A percentile compares a stretch with the other conserved stretches of the same genome.
Evolutionary conservation across 2,888 invertebrate genomes (phyloP).

Genomic region (Andricus curvator): DNA sequence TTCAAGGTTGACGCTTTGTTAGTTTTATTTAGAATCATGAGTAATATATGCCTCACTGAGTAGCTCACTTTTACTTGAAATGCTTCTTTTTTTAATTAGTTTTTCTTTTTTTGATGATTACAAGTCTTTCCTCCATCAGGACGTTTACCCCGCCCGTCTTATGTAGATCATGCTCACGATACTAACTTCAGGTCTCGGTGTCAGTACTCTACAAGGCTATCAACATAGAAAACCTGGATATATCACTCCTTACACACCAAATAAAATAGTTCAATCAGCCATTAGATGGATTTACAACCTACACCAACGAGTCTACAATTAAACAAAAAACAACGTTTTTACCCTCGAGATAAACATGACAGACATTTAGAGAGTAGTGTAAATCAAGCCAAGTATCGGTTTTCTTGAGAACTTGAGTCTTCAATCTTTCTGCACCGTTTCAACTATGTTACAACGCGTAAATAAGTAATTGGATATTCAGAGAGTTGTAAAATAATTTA

Average conservation of each 20-base stretch:
- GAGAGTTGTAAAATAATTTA: conserved; percentile 24
- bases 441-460: conserved; percentile 2
- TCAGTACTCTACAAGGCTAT: conserved; percentile 16
- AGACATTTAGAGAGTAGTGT: conserved; percentile 34
- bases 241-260: conserved; percentile 17
- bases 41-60: background rate
- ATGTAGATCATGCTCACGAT: conserved; percentile 14
- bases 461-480: conserved; percentile 41
- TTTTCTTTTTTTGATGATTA: background rate
- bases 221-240: conserved; percentile 30
- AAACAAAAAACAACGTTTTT: conserved; percentile 29
- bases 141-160: conserved; percentile 2
- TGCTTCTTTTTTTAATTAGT: background rate
- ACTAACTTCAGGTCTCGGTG: conserved; percentile 1
- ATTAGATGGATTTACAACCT: conserved; percentile 36
- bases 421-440: conserved; percentile 25
- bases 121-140: background rate
- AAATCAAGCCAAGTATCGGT: conserved; percentile 37
- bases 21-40: background rate
- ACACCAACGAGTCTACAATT: conserved; percentile 34
- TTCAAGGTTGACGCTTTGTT: conserved; percentile 24
- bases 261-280: conserved; percentile 34
- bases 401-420: conserved; percentile 1
- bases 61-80: conserved; percentile 15
- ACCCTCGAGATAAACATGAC: conserved; percentile 27